Evolutionary conservation across 92 coral and sea anemone species (phyloP).

Genomic region (Epizoanthus scotinus): DNA sequence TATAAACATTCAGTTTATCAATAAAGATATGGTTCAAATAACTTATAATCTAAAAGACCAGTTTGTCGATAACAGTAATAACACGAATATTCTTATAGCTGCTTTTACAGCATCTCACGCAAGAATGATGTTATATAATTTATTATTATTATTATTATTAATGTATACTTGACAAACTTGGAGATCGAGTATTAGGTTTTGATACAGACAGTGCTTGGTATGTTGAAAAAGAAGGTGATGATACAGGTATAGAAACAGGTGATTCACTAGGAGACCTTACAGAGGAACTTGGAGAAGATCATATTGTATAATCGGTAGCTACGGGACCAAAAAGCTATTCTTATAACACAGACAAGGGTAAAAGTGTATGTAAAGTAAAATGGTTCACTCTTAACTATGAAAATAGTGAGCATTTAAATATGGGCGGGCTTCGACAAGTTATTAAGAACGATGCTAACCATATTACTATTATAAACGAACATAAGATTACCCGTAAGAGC

Average conservation of each 20-base stretch:
- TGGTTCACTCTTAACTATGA: conserved; percentile 32
- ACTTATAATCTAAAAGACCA: neutral
- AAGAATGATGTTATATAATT: neutral
- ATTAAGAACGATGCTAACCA: too few species aligned
- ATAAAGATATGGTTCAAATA: too few species aligned
- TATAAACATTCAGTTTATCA: too few species aligned
- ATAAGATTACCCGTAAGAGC: too few species aligned
- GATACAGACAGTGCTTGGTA: conserved; percentile 17
- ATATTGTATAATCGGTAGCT: neutral
- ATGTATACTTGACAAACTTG: neutral
- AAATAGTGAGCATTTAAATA: neutral
- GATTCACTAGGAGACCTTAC: neutral
- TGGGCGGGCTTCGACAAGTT: neutral
- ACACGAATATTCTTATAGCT: conserved; percentile 11
- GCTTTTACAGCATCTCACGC: conserved; percentile 18
- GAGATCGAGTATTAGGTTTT: conserved; percentile 4
- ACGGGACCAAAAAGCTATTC: conserved; percentile 9
- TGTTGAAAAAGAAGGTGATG: neutral
- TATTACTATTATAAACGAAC: too few species aligned
- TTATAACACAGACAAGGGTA: neutral
- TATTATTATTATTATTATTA: too few species aligned
- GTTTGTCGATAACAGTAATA: neutral
- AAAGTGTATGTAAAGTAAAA: conserved; percentile 1
- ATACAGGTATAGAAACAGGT: neutral
- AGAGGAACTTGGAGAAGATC: neutral